phyloP scores from a whole-genome alignment of 2,888 invertebrate genomes.

The Diaperis boleti region DNA sequence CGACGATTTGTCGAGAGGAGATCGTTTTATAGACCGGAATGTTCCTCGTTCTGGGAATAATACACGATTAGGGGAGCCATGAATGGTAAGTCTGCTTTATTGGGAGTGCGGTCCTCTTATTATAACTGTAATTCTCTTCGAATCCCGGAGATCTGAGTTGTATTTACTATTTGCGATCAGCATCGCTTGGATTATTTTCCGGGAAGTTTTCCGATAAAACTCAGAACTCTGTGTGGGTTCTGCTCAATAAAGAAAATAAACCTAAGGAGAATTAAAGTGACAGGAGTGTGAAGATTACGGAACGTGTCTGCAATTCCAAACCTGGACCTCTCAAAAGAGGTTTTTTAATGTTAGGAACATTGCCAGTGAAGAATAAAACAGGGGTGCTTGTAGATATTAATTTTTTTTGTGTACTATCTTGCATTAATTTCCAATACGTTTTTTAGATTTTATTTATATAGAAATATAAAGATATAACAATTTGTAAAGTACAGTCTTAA shows the following conservation, averaged over 20 bases:
- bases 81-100: background rate
- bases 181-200: background rate
- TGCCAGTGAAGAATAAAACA: no score
- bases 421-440: no score
- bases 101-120: no score
- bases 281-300: constrained; percentile 8
- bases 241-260: constrained; percentile 22
- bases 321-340: no score
- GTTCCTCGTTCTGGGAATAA: constrained; percentile 3
- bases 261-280: constrained; percentile 13
- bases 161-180: background rate
- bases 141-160: no score
- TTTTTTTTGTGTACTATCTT: no score
- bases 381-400: no score
- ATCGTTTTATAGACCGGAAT: constrained; percentile 3
- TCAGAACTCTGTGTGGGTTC: background rate
- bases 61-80: background rate
- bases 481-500: no score
- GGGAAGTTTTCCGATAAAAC: constrained; percentile 1
- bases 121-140: no score
- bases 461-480: no score
- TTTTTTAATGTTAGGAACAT: no score
- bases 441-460: no score
- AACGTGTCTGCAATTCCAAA: constrained; percentile 12
- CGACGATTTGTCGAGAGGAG: constrained; percentile 6